Percentiles rank a stretch among this genome's conserved stretches.
Evolutionary conservation across 1,140 invertebrate genomes (phyloP).

Genomic region (Cydia fagiglandana): DNA sequence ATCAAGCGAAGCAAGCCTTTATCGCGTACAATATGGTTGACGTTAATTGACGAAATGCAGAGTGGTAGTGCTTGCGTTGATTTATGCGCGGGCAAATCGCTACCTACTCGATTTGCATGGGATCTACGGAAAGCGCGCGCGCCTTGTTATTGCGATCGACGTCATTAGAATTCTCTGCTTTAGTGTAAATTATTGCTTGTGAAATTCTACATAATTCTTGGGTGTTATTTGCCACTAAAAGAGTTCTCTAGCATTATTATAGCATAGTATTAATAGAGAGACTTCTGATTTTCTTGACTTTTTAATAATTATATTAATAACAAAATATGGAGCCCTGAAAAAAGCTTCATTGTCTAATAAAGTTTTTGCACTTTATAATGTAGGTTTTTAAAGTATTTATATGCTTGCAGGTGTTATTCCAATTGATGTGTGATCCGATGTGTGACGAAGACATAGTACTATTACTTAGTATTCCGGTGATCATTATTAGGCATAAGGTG

Average conservation of each 20-base stretch:
- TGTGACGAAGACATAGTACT: too few species aligned
- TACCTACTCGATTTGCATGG: slow-evolving; percentile 64
- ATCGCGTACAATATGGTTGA: slow-evolving; percentile 53
- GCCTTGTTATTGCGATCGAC: slow-evolving; percentile 52
- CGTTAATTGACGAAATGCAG: slow-evolving; percentile 59
- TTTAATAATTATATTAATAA: too few species aligned
- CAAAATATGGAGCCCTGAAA: too few species aligned
- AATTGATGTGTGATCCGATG: too few species aligned
- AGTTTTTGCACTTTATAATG: too few species aligned
- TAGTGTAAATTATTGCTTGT: neutral
- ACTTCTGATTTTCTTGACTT: too few species aligned
- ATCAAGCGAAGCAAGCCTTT: slow-evolving; percentile 41
- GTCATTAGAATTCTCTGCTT: slow-evolving; percentile 10
- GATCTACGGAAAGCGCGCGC: slow-evolving; percentile 63
- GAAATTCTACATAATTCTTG: neutral
- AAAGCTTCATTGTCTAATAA: too few species aligned
- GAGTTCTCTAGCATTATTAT: neutral
- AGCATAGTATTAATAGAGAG: too few species aligned
- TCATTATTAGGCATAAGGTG: too few species aligned
- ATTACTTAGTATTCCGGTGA: too few species aligned
- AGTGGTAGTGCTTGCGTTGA: slow-evolving; percentile 43
- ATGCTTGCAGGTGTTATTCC: too few species aligned
- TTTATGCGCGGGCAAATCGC: slow-evolving; percentile 59
- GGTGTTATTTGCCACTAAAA: neutral
- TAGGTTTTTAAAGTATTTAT: too few species aligned